Base-by-base conservation (phyloP, 2,888 invertebrate species). In the Stomorhina lunata region DNA sequence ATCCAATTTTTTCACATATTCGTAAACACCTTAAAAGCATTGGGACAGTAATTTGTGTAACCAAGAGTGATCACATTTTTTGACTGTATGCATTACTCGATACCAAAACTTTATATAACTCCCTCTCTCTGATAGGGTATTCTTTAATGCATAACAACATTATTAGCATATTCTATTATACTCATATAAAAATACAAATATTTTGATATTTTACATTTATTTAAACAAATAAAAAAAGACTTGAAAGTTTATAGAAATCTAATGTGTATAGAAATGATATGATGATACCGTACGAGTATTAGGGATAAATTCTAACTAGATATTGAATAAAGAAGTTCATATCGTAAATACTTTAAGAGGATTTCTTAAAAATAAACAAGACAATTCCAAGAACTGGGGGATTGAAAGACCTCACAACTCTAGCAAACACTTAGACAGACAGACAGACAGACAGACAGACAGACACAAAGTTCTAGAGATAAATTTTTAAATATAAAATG, bases 301-400 rank as follows among this genome's bases (percentile, higher is more conserved):
- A n/a, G n/a, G n/a, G n/a, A n/a, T n/a, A n/a, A n/a, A n/a, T n/a
- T n/a, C n/a, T n/a, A 61, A 27, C 25, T 29, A 20, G 15, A 57
- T 34, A 15, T n/a, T 17, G 20, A n/a, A n/a, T n/a, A n/a, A n/a
- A n/a, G n/a, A 43, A 61, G 12, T 63, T 69, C 25, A 55, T 34
- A 29, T n/a, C n/a, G n/a, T 57, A 73, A 81, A 81, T 63, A 69
- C 57, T 73, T 78, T 78, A 81, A 81, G 78, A 78, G 77, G 81
- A 81, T 81, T 81, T 81, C 81, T 48, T 73, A 27, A 22, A 50
- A 77, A 68, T 48, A 59, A 34, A 69, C 34, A 63, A 57, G 15
- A 55, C 29, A 78, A 78, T 77, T 78, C 81, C 68, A 34, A 37
- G 72, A 77, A 73, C 32, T 77, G 12, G 45, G 4, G 10, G 57